A percentile compares a stretch with the other conserved stretches of the same genome.
Evolutionary conservation across 2,888 invertebrate genomes (phyloP).

Genomic region (Exocentrus adspersus): DNA sequence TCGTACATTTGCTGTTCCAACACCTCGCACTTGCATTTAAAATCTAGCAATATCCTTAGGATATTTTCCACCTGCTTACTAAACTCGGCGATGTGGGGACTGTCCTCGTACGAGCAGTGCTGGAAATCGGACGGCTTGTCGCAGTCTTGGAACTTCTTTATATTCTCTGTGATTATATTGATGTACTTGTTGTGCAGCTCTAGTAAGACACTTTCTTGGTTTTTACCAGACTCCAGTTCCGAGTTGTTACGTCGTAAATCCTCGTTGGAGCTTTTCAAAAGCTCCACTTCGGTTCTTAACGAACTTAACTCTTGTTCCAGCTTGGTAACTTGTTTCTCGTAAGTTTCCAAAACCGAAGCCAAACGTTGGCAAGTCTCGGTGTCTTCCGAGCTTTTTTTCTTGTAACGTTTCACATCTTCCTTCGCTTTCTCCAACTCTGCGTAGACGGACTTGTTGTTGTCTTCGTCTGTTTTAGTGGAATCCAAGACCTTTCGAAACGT

Average conservation of each 20-base stretch:
- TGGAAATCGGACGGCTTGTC: slow-evolving; percentile 41
- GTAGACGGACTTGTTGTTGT: slow-evolving; percentile 55
- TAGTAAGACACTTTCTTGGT: slow-evolving; percentile 28
- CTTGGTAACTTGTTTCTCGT: slow-evolving; percentile 49
- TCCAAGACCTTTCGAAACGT: slow-evolving; percentile 48
- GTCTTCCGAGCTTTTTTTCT: slow-evolving; percentile 48
- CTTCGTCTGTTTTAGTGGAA: slow-evolving; percentile 45
- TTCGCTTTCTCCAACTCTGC: slow-evolving; percentile 47
- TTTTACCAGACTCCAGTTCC: slow-evolving; percentile 27
- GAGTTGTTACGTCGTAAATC: slow-evolving; percentile 11
- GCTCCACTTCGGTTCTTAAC: slow-evolving; percentile 42
- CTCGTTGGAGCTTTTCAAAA: slow-evolving; percentile 50
- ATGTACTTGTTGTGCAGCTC: slow-evolving; percentile 51
- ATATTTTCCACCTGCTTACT: slow-evolving; percentile 65
- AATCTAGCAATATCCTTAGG: slow-evolving; percentile 68
- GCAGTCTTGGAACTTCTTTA: slow-evolving; percentile 50
- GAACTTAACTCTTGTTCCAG: slow-evolving; percentile 54
- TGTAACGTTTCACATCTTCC: slow-evolving; percentile 39
- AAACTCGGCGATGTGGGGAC: slow-evolving; percentile 53
- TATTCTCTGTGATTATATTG: slow-evolving; percentile 51
- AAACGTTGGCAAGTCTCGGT: slow-evolving; percentile 48
- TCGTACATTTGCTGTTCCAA: slow-evolving; percentile 69
- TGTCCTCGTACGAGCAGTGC: slow-evolving; percentile 33
- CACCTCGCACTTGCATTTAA: slow-evolving; percentile 69
- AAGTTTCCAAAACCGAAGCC: slow-evolving; percentile 47